phyloP scores from a whole-genome alignment of 2,113 vertebrate species.

The Electrona antarctica region DNA sequence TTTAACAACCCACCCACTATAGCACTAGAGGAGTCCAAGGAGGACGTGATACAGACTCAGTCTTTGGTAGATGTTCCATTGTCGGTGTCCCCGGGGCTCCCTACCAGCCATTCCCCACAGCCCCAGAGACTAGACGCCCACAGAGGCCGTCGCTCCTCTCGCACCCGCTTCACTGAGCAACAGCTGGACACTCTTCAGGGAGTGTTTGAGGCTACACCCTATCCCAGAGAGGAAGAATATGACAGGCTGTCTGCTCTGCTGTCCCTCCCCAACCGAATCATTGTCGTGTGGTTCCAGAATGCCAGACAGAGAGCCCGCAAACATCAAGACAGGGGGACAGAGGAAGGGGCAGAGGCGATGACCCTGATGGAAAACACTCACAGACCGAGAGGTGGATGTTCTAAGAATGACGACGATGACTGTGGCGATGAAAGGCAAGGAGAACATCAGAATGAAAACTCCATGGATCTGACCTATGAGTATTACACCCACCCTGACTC shows the following conservation, averaged over 20 bases:
- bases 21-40: conserved; percentile 90
- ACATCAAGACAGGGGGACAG: conserved; percentile 91
- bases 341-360: conserved; percentile 86
- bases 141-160: conserved; percentile 83
- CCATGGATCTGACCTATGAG: conserved; percentile 89
- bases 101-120: conserved; percentile 84
- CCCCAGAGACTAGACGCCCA: conserved; percentile 86
- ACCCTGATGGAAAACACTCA: conserved; percentile 83
- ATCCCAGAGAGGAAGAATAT: conserved; percentile 98
- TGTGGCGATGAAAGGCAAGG: conserved; percentile 80
- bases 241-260: conserved; percentile 92
- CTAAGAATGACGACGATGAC: conserved; percentile 88
- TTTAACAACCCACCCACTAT: conserved; percentile 97
- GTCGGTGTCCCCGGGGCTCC: conserved; percentile 71
- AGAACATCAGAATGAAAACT: conserved; percentile 92
- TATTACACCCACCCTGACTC: conserved; percentile 79
- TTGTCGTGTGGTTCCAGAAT: conserved; percentile 99
- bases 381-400: conserved; percentile 88
- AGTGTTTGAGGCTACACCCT: conserved; percentile 97
- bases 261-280: conserved; percentile 91
- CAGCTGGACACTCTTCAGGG: conserved; percentile 93
- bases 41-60: conserved; percentile 72
- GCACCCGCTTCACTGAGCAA: conserved; percentile 95
- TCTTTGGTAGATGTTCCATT: conserved; percentile 53
- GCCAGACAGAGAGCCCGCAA: conserved; percentile 96